Evolutionary conservation across 2,113 vertebrate species (phyloP).

Genomic region (Chloropsis cyanopogon): DNA sequence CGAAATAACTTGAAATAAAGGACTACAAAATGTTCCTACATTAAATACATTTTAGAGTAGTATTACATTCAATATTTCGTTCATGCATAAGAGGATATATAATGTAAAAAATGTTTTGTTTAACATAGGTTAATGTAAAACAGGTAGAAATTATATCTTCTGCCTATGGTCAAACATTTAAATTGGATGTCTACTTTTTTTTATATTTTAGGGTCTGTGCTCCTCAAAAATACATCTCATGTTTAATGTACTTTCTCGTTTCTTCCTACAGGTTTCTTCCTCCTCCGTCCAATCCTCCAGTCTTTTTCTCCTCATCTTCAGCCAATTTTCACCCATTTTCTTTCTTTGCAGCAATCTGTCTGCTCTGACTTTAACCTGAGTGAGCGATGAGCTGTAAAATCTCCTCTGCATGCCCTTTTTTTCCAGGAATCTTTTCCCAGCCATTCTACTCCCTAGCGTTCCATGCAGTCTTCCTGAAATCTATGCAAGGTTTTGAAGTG

Average conservation of each 20-base stretch:
- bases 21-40: neutral
- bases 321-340: neutral
- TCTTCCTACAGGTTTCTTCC: neutral
- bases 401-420: neutral
- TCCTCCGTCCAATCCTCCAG: neutral
- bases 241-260: neutral
- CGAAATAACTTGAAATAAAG: neutral
- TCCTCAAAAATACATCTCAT: neutral
- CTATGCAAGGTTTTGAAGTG: neutral
- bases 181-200: neutral
- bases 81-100: neutral
- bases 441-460: neutral
- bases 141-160: neutral
- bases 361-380: neutral
- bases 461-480: neutral
- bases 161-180: neutral
- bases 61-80: neutral
- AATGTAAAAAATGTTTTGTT: neutral
- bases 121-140: neutral
- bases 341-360: neutral
- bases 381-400: conserved; percentile 14
- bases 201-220: neutral
- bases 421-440: neutral
- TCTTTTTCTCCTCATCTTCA: neutral
- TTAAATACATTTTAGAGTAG: neutral